These are phyloP conservation scores for Phoxinus dragarum DNA, from an alignment of 2,797 vertebrate species.

Conservation along the genomic window DNA sequence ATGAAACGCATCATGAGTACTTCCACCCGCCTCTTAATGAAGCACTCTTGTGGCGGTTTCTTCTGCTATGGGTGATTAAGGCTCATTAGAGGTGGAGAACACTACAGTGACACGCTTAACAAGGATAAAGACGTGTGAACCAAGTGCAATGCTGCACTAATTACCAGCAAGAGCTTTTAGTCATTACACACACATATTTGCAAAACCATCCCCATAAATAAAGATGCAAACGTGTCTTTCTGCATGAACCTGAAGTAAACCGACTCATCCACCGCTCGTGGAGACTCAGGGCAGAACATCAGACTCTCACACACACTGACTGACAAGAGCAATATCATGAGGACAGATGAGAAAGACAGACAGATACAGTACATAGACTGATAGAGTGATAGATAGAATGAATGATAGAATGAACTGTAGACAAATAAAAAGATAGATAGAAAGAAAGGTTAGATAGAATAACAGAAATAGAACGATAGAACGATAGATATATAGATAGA, in stretches of 20 bases:
- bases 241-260: background rate
- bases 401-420: too few species aligned
- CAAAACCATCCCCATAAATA: conserved; percentile 4
- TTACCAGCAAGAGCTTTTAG: conserved; percentile 37
- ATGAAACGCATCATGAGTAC: background rate
- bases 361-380: background rate
- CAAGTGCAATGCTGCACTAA: conserved; percentile 39
- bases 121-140: conserved; percentile 37
- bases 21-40: conserved; percentile 21
- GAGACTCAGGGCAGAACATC: background rate
- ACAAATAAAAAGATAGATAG: background rate
- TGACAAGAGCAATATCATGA: background rate
- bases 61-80: conserved; percentile 44
- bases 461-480: background rate
- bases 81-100: conserved; percentile 49
- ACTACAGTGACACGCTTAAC: conserved; percentile 40
- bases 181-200: background rate
- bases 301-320: background rate
- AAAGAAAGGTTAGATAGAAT: background rate
- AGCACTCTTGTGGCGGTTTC: conserved; percentile 28
- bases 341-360: background rate
- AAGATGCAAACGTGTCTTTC: background rate
- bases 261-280: background rate
- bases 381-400: background rate
- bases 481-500: background rate